Conservation (phyloP, 2,113 vertebrate species). For the Thamnaconus septentrionalis region DNA sequence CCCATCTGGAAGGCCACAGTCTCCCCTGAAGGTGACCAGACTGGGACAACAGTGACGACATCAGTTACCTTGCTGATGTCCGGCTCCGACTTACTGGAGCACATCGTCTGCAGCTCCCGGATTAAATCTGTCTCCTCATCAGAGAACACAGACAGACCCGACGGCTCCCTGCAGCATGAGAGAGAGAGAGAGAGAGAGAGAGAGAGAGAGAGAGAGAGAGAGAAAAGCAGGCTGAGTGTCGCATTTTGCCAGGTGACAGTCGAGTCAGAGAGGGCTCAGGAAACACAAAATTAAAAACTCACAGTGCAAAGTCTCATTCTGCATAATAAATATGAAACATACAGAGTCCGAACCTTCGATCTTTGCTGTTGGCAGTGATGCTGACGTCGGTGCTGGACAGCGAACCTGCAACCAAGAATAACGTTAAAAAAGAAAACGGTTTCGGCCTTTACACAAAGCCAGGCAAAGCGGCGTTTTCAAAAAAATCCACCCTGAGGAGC, state of each 20-base stretch:
- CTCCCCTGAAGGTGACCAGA: too few species aligned
- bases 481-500: too few species aligned
- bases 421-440: neutral
- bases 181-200: neutral
- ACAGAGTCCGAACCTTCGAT: slow-evolving; percentile 49
- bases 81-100: slow-evolving; percentile 94
- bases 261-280: neutral
- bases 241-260: neutral
- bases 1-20: too few species aligned
- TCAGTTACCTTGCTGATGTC: slow-evolving; percentile 90
- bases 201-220: neutral
- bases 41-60: too few species aligned
- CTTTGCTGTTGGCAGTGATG: slow-evolving; percentile 65
- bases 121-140: slow-evolving; percentile 91
- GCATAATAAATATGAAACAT: neutral
- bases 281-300: too few species aligned
- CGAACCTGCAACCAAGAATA: slow-evolving; percentile 69
- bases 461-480: too few species aligned
- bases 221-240: neutral
- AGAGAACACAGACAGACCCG: slow-evolving; percentile 78
- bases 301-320: neutral
- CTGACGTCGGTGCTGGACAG: slow-evolving; percentile 78
- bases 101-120: slow-evolving; percentile 89
- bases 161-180: slow-evolving; percentile 34
- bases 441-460: too few species aligned